Base-by-base conservation (phyloP, 1,140 invertebrate genomes). In the Xylocopa sonorina region DNA sequence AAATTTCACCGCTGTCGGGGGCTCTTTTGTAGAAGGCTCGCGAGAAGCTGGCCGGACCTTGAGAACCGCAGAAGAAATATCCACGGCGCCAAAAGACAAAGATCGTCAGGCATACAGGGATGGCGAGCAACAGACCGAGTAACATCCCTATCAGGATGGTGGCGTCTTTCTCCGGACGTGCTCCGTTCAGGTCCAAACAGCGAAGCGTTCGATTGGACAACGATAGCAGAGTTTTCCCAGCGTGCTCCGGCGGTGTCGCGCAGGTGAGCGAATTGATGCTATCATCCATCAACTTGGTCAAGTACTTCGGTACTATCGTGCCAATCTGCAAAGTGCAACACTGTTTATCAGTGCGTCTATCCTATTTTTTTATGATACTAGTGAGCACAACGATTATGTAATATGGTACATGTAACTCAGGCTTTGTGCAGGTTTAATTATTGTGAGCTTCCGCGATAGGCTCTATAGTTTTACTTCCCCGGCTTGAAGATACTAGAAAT, bases 11-110 rank as follows among this genome's bases (percentile, higher is more conserved):
- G 57, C 93, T 90, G 50, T 90, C 90, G 21, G 93, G 92, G 7
- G 94, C 89, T 24, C 95, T 92, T 75, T 94, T 96, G 90, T 97
- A 97, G 85, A 96, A 96, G 1, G 95, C 95, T 2, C 96, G 91
- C 0, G 95, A 95, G 55, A 94, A 95, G 1, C 92, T 93, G 0
- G 92, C 94, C 0, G 95, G 95, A 5, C 92, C 92, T 27, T 92
- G 88, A 48, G 88, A 9, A 0, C 94, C 94, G 71, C 92, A 91
- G 83, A 93, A 92, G 16, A 92, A 89, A 83, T 95, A 95, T 88
- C 95, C 95, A 5, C 94, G 94, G 68, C 94, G 93, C 87, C 94
- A 94, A 87, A 95, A 94, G 0, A 95, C 69, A 51, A 95, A 93
- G 51, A 96, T 78, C 0, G 92, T 92, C 14, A 96, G 82, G 41